phyloP scores from a whole-genome alignment of 2,113 vertebrate species.

The Gnathochromis pfefferi region DNA sequence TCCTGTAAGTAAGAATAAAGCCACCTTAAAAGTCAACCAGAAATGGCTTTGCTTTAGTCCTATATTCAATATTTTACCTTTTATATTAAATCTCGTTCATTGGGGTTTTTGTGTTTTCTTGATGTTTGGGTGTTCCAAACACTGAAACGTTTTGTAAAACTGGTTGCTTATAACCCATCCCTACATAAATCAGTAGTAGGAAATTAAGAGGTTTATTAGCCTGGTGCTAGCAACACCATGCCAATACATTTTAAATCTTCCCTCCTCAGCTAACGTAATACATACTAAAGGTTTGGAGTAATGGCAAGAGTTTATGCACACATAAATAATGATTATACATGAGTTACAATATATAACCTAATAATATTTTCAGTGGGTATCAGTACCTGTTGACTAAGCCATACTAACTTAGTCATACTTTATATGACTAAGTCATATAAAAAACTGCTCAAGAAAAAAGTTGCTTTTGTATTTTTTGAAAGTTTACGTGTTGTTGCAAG shows the following conservation, averaged over 20 bases:
- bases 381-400: not conserved
- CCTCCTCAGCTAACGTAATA: not conserved
- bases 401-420: not conserved
- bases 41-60: not conserved
- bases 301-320: not conserved
- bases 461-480: not conserved
- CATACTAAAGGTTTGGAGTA: not conserved
- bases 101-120: not conserved
- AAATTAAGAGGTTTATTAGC: not conserved
- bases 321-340: not conserved
- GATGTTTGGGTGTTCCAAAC: not conserved
- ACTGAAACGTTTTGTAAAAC: not conserved
- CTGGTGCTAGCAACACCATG: rapidly evolving
- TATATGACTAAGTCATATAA: not conserved
- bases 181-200: rapidly evolving
- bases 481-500: not conserved
- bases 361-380: not conserved
- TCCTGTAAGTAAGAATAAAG: not conserved
- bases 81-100: not conserved
- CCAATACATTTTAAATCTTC: not conserved
- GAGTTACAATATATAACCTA: not conserved
- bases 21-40: not conserved
- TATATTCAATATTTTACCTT: not conserved
- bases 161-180: not conserved
- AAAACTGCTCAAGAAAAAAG: not conserved